Base-by-base conservation (phyloP, 1,140 invertebrate species). In the Belonocnema kinseyi region DNA sequence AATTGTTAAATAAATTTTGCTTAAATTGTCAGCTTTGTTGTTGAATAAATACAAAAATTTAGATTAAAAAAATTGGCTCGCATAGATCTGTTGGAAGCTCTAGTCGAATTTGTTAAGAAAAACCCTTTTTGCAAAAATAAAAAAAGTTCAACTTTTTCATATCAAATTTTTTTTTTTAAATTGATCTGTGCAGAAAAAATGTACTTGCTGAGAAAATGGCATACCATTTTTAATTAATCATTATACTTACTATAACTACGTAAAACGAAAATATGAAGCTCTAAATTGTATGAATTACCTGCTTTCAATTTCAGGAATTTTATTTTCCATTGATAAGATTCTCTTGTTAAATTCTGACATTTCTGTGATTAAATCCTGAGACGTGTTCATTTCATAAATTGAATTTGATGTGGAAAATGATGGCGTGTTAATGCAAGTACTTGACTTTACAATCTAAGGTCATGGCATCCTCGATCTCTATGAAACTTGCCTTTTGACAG, bases 391-490 rank as follows among this genome's bases (percentile, higher is more conserved):
- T 66, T 66, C 19, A 1, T 16, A 66, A 66, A 40, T 66, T 40
- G 61, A 66, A 46, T 33, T 66, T 46, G n/a, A 66, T 66, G 53
- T 10, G 21, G 8, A 46, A 66, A 33, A 40, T 33, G 40, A 16
- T 66, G n/a, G 26, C 11, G 21, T 66, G 19, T 56, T 56, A 54
- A 19, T 61, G 19, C 21, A 11, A 66, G 16, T 21, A 66, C 12
- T 66, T 66, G 14, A 40, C 61, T 66, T 16, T 53, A 17, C n/a
- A 54, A 54, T 54, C 17, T 54, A 10, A 54, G 53, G 53, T 54
- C 16, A 17, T 16, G 53, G 53, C 53, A 19, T n/a, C 17, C 17
- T 54, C 17, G n/a, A 10, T 54, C 7, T 2, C 53, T 17, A 54
- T 54, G 16, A 54, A 54, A 54, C 0, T 17, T 17, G 1, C 3